These are phyloP conservation scores for Emesis furor DNA, from an alignment of 2,888 invertebrate species.

Conservation along the genomic window DNA sequence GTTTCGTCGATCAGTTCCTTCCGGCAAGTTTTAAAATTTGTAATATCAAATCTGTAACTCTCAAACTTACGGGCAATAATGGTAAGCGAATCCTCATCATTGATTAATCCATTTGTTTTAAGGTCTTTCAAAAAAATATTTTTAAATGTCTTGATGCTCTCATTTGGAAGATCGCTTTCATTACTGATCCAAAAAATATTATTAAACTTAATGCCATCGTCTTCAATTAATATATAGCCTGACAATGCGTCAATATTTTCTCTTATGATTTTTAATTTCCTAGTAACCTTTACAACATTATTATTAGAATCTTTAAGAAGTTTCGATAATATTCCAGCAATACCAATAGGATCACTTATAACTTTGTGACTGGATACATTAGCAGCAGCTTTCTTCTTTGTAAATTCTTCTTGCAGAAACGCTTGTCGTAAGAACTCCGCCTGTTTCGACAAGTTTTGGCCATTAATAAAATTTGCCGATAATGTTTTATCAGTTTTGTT, in stretches of 20 bases:
- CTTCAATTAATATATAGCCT: constrained; percentile 11
- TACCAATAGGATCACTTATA: not conserved
- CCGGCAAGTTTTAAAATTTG: constrained; percentile 1
- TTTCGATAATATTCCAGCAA: not conserved
- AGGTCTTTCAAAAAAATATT: not conserved
- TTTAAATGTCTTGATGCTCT: not conserved
- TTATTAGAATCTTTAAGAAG: not conserved
- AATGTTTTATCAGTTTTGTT: not conserved
- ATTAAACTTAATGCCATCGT: constrained; percentile 2
- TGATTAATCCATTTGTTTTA: not conserved
- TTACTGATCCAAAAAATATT: not conserved
- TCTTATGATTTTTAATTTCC: not conserved
- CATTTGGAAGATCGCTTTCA: constrained; percentile 8
- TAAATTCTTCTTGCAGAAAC: not conserved
- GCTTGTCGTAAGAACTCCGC: constrained; percentile 4
- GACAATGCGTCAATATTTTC: constrained; percentile 9
- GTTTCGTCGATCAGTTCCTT: not conserved
- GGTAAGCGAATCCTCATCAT: not conserved
- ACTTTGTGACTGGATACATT: not conserved
- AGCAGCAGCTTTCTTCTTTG: not conserved
- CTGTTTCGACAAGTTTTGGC: not conserved
- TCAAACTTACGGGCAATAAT: not conserved
- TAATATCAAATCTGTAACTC: not conserved
- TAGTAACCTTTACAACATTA: not conserved
- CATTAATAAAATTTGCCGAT: not conserved